phyloP scores from a whole-genome alignment of 1,140 invertebrate species.

The Nymphalis io region DNA sequence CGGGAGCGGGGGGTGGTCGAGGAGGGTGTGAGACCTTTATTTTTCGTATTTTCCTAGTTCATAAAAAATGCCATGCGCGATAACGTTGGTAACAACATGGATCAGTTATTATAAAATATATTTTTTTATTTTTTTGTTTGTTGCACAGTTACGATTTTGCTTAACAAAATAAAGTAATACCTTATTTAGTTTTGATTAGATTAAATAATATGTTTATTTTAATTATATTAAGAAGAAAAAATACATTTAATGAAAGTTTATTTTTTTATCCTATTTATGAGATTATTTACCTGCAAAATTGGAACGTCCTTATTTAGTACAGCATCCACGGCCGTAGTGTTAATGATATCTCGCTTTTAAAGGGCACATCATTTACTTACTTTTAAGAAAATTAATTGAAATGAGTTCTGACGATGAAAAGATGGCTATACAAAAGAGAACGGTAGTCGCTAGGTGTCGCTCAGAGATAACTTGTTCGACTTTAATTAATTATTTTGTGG shows the following conservation, averaged over 20 bases:
- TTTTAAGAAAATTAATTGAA: constrained; percentile 80
- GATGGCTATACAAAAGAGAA: constrained; percentile 71
- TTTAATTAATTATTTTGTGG: constrained; percentile 78
- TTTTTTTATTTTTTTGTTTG: neutral
- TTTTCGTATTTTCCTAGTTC: constrained; percentile 51
- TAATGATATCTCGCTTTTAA: constrained; percentile 79
- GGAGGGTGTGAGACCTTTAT: constrained; percentile 42
- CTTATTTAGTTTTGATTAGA: too few species aligned
- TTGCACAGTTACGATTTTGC: too few species aligned
- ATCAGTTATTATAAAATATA: constrained; percentile 10
- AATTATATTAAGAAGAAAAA: too few species aligned
- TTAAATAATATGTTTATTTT: too few species aligned
- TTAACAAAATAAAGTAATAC: too few species aligned
- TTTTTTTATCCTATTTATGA: neutral
- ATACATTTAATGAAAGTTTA: too few species aligned
- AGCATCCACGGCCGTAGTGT: constrained; percentile 49
- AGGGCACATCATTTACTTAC: constrained; percentile 79
- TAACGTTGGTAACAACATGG: constrained; percentile 32
- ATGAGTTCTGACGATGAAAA: constrained; percentile 80
- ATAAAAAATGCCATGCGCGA: constrained; percentile 29
- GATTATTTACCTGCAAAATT: constrained; percentile 11
- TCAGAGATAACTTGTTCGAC: constrained; percentile 75
- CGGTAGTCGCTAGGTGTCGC: constrained; percentile 74
- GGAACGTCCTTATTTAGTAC: constrained; percentile 21
- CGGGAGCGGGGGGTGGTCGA: constrained; percentile 56